Base-by-base conservation (phyloP, 2,888 invertebrate genomes). In the Drosophila gaucha region DNA sequence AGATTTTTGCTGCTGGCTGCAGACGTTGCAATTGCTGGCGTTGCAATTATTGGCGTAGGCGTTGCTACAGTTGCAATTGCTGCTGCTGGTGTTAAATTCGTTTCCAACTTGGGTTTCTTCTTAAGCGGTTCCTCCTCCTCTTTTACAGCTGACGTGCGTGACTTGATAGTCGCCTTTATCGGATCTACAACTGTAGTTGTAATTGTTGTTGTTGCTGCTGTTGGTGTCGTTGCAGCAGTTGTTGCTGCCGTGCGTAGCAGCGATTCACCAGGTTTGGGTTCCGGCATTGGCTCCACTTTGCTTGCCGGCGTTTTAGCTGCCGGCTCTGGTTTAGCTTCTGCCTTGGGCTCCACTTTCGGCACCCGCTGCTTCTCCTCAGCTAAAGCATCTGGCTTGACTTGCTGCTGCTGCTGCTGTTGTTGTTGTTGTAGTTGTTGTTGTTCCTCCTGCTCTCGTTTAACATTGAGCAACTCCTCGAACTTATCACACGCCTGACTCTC, bases 401-500 rank as follows among this genome's bases (percentile, higher is more conserved):
- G 47, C 28, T 49, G 47, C 5, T 56, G 62, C 12, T 28, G 46
- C 6, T 46, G 24, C 1, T 54, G 24, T 12, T 59, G 38, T 6
- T 50, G 56, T 6, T 63, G 18, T 12, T 22, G 43, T 0, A 59
- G 59, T 1, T 62, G 67, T 9, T 51, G 51, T 6, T 67, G 65
- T 16, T 70, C 74, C 14, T 75, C 71, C 28, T 77, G 69, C 22
- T 86, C 84, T 0, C 70, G 72, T 41, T 85, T 86, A 1, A 85
- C 73, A 59, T 82, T 79, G 0, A 85, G 50, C 67, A 89, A 67
- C 20, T 87, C 89, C 30, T 89, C 89, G 20, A 89, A 89, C 30
- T 86, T 88, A 49, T 89, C 88, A 14, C 83, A 83, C 3, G 89
- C 89, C 55, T 89, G 86, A 51, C 90, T 90, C 69, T 91, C 91